Base-by-base conservation (phyloP, 37 sponge, comb jelly and placozoan genomes). In the Aphrocallistes beatrix region DNA sequence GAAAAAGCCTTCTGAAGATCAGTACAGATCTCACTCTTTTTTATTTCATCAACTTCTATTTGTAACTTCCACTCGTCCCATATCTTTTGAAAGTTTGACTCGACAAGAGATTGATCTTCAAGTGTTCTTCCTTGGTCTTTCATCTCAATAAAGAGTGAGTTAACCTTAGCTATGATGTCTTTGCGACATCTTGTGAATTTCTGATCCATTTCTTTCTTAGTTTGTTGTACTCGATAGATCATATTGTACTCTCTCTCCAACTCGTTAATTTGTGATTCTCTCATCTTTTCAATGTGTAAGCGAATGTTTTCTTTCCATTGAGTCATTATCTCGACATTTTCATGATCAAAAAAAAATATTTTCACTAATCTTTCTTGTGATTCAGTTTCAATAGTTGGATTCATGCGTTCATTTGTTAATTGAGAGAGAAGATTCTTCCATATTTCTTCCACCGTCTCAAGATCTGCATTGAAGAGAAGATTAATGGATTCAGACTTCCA, bases 191-290 rank as follows among this genome's bases (percentile, higher is more conserved):
- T 60, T 8, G n/a, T 30, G n/a, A 60, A 60, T 25, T 60, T 60
- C n/a, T 60, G 28, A 60, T 60, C 75, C 75, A 60, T 60, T 13
- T 13, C n/a, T 60, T 60, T 60, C 75, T 60, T 60, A 60, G 25
- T 60, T 60, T 60, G 10, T 60, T 60, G 75, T 3, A 60, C 32
- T 60, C n/a, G 10, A 28, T 60, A 60, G 21, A 60, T 60, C 34
- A 28, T 32, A 3, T 60, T 60, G 8, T 32, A 60, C 8, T 60
- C 75, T 13, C n/a, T 30, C 34, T 60, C 75, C 75, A 60, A 25
- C n/a, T 60, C n/a, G 17, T 60, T 60, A 1, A 28, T 3, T 25
- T 60, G 75, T 60, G 10, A 25, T 60, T 60, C 75, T 28, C 75
- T 21, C 75, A 25, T 60, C 25, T 6, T 32, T 60, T 60, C 32